Base-by-base conservation (phyloP, 2,113 vertebrate genomes). In the Amblyopsis rosae region DNA sequence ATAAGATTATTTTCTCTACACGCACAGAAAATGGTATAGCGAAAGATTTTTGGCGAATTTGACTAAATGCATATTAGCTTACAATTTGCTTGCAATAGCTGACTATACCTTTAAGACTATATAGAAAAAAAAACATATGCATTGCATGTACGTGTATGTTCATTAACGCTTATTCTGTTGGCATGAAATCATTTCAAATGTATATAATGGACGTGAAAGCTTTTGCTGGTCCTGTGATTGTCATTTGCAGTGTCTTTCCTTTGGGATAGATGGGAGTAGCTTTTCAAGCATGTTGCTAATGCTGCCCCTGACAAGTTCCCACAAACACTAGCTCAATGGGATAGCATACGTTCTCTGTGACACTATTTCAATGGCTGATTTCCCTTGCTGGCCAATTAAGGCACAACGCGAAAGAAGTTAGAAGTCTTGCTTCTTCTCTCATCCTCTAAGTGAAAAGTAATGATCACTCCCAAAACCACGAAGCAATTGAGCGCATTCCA, bases 341-440 rank as follows among this genome's bases (percentile, higher is more conserved):
- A 82, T 85, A 80, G 86, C 92, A 90, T 83, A 87, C 75, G 84
- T 89, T 92, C 90, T 89, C 87, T 86, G 91, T 91, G 87, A 91
- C 90, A 92, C 93, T 88, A 91, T 93, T 94, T 90, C 89, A 91
- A 82, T 84, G 80, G 81, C 81, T 94, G 90, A 94, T 96, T 95
- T 96, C 95, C 94, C 94, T 93, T 67, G 95, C 77, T 90, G 93
- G 84, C 94, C 93, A 98, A 96, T 97, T 97, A 98, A 86, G 93
- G 93, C 90, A 76, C 67, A 76, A 80, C 78, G 83, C 80, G 87
- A 88, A 84, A 77, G 82, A 88, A 83, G 80, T 68, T 73, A 77
- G 82, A 82, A 79, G 84, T 82, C 83, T 76, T 69, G 65, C 70
- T 72, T 69, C 56, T 83, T 75, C 82, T 79, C 85, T 79, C 56